Base-by-base conservation (phyloP, 2,888 invertebrate genomes). In the Tuta absoluta region DNA sequence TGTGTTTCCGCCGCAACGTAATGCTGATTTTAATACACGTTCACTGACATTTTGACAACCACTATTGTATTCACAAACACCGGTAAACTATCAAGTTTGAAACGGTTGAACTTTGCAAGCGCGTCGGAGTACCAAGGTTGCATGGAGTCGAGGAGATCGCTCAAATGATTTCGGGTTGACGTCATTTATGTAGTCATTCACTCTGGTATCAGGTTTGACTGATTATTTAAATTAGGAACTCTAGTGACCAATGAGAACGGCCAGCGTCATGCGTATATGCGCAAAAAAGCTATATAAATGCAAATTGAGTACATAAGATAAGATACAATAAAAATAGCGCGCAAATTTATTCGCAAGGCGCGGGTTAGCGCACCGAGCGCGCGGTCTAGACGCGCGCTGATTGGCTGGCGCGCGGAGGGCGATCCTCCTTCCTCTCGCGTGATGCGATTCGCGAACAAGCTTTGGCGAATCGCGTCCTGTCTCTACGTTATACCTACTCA, bases 371-470 rank as follows among this genome's bases (percentile, higher is more conserved):
- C 76, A 73, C 71, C 71, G 79, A 72, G 78, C 77, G 74, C 73
- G 74, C 73, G 66, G 81, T 76, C 79, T 81, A 80, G 79, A 80
- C 81, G 76, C 79, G 72, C 77, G 80, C 78, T 78, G 70, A 91
- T 91, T 91, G 91, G 91, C 79, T 75, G 76, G 70, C 76, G 75
- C 75, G 76, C 80, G 84, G 89, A 91, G 91, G 91, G 89, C 89
- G 87, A 89, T 89, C 89, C 91, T 91, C 90, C 87, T 78, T 86
- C 85, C 90, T 91, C 91, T 91, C 89, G 82, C 74, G 78, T 88
- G 84, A 87, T 85, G 73, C 82, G 86, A 89, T 89, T 90, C 87
- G 90, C 90, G 84, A 87, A 85, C 81, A 73, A 73, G 70, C 73
- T 69, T 69, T 80, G 75, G 84, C 85, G 84, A 87, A 86, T 84